A percentile compares a stretch with the other conserved stretches of the same genome.
Conservation (phyloP, 2,113 vertebrate genomes). For the Scalopus aquaticus region DNA sequence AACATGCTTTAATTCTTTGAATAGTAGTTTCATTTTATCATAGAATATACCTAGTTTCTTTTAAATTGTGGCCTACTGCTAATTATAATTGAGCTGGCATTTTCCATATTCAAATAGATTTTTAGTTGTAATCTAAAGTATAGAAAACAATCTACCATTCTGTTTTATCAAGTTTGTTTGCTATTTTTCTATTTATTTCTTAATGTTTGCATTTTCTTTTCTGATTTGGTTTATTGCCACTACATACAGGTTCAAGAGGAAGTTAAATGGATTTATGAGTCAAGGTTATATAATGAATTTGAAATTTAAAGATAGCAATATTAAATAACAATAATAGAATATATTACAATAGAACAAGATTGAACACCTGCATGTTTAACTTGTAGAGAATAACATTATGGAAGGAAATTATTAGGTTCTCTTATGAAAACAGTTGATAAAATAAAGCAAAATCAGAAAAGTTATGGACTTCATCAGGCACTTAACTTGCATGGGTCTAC, state of each 20-base stretch:
- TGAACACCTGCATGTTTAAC: neutral
- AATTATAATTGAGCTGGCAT: neutral
- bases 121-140: neutral
- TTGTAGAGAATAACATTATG: neutral
- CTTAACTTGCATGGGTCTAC: neutral
- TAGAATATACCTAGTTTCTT: neutral
- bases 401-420: neutral
- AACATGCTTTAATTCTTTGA: conserved; percentile 20
- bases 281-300: neutral
- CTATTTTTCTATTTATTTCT: neutral
- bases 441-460: neutral
- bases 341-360: neutral
- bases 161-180: neutral
- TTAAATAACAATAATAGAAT: neutral
- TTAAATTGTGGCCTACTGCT: neutral
- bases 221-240: neutral
- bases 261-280: neutral
- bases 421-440: neutral
- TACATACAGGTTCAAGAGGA: neutral
- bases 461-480: neutral
- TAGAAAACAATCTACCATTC: neutral
- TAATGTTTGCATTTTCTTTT: neutral
- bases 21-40: neutral
- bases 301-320: neutral
- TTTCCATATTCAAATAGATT: neutral